Evolutionary conservation across 1,140 invertebrate species (phyloP).

Genomic region (Argopecten irradians): DNA sequence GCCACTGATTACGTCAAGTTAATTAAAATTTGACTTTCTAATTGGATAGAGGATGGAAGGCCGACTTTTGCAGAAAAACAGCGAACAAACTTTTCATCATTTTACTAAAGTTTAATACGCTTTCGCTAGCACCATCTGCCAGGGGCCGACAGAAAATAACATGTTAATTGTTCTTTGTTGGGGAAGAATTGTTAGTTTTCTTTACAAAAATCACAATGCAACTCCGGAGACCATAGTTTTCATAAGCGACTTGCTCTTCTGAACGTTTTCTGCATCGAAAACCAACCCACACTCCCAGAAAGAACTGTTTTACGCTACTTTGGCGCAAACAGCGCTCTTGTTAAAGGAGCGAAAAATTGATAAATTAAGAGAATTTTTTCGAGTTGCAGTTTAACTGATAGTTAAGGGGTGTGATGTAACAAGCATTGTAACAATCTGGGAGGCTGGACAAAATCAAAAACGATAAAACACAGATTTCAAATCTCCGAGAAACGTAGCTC

Average conservation of each 20-base stretch:
- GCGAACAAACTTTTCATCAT: conserved; percentile 21
- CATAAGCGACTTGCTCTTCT: not conserved
- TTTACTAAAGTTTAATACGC: conserved; percentile 23
- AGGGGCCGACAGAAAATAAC: conserved; percentile 14
- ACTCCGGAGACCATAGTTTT: not conserved
- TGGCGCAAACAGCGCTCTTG: not conserved
- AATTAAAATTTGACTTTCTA: conserved; percentile 23
- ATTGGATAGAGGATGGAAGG: conserved; percentile 1
- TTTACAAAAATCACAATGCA: conserved; percentile 22
- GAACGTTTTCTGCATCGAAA: conserved; percentile 14
- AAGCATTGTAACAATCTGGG: not conserved
- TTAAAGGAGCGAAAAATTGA: not conserved
- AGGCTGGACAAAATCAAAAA: not conserved
- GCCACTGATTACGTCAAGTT: conserved; percentile 8
- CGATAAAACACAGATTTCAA: not conserved
- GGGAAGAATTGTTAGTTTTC: conserved; percentile 21
- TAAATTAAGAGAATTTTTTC: not conserved
- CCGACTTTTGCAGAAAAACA: conserved; percentile 15
- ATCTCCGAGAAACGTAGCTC: not conserved
- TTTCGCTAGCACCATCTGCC: conserved; percentile 19
- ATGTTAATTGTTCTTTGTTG: conserved; percentile 18
- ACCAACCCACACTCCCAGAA: not conserved
- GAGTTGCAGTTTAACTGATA: not conserved
- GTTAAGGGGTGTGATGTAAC: not conserved
- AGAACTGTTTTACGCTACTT: not conserved